A percentile compares a stretch with the other conserved stretches of the same genome.
These are phyloP conservation scores for Andrena trimmerana DNA, from an alignment of 2,888 invertebrate genomes.

Conservation along the genomic window DNA sequence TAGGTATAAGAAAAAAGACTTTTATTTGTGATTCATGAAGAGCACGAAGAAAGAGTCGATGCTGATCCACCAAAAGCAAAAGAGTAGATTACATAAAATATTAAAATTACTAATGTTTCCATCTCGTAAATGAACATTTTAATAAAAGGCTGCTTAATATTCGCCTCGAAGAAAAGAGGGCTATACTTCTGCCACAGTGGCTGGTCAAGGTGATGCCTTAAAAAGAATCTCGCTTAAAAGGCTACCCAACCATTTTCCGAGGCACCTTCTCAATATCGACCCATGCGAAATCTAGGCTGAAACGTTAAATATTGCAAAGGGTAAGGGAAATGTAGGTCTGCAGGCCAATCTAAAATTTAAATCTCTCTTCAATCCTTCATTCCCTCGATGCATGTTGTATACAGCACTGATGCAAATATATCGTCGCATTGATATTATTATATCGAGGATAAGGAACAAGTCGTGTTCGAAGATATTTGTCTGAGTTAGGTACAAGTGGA, in stretches of 20 bases:
- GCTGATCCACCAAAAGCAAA: no score
- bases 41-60: no score
- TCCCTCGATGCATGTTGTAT: no score
- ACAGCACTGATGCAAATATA: neutral
- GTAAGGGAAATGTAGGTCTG: constrained; percentile 37
- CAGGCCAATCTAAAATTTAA: neutral
- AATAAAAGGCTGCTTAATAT: no score
- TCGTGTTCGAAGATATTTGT: neutral
- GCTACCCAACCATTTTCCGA: constrained; percentile 28
- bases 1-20: no score
- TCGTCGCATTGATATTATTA: neutral
- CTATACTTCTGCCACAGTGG: neutral
- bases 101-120: no score
- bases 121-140: no score
- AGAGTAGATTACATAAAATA: no score
- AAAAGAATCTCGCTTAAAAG: neutral
- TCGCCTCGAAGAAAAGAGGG: no score
- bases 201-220: neutral
- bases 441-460: neutral
- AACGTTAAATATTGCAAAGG: constrained; percentile 42
- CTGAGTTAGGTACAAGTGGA: no score
- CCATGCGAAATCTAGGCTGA: constrained; percentile 41
- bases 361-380: no score
- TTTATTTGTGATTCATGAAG: no score
- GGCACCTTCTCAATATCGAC: constrained; percentile 42